These are phyloP conservation scores for Connochaetes taurinus DNA, from an alignment of 2,113 vertebrate species.

Conservation along the genomic window DNA sequence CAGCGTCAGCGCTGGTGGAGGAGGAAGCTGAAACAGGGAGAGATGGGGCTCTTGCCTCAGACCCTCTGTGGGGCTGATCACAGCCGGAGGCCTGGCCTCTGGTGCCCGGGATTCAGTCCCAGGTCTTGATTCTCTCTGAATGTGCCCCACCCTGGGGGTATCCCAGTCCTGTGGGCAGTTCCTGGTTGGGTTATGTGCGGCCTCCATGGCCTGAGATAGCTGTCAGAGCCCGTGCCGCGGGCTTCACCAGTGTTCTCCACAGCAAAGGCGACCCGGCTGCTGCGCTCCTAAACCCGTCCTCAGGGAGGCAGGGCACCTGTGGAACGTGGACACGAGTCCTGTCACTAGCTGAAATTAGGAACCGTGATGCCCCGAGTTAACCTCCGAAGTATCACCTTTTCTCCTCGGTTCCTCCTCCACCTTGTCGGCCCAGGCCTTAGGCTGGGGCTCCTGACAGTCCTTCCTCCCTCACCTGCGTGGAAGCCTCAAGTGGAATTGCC, in stretches of 20 bases:
- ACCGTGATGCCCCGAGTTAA: not conserved
- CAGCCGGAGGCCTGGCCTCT: not conserved
- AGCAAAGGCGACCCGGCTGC: not conserved
- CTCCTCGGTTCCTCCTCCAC: not conserved
- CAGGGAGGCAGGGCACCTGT: not conserved
- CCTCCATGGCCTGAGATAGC: not conserved
- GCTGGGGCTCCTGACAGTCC: not conserved
- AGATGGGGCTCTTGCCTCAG: not conserved
- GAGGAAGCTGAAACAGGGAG: not conserved
- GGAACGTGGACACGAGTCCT: not conserved
- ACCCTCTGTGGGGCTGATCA: not conserved
- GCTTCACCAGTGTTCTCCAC: too few relatives aligned
- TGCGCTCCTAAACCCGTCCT: not conserved
- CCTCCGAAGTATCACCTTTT: not conserved
- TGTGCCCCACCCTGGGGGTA: not conserved
- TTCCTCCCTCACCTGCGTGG: not conserved
- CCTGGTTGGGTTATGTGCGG: not conserved
- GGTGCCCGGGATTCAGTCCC: not conserved
- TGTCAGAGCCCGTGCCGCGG: not conserved
- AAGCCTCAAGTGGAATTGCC: not conserved
- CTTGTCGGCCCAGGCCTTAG: not conserved
- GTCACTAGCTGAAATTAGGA: not conserved
- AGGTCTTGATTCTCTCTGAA: not conserved
- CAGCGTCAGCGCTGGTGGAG: fast-evolving
- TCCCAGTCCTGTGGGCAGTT: not conserved